Conservation (phyloP, 2,888 invertebrate species). For the Orthosia incerta region DNA sequence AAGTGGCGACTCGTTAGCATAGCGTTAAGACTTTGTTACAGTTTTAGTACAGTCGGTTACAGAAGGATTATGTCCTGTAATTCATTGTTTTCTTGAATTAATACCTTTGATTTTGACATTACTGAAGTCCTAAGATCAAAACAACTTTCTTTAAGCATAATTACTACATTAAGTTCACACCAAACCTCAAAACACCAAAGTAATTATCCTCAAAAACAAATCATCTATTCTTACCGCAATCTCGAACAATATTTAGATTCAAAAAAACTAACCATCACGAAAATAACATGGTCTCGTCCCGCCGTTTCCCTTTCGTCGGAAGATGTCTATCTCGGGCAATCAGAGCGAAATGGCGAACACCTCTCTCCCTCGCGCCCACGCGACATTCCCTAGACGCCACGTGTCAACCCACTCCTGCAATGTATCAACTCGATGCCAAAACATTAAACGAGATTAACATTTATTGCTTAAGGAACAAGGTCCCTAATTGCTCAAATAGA, state of each 20-base stretch:
- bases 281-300: conserved; percentile 81
- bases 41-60: conserved; percentile 27
- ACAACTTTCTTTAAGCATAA: background rate
- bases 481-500: conserved; percentile 77
- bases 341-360: conserved; percentile 75
- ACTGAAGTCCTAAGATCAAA: conserved; percentile 6
- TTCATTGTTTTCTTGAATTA: background rate
- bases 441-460: conserved; percentile 80
- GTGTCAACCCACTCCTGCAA: conserved; percentile 81
- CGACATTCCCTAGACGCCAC: conserved; percentile 83
- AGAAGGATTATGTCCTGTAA: background rate
- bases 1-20: conserved; percentile 60
- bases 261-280: conserved; percentile 78
- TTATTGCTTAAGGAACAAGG: conserved; percentile 79
- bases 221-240: conserved; percentile 63
- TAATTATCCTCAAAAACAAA: conserved; percentile 46
- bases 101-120: background rate
- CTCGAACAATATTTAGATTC: conserved; percentile 67
- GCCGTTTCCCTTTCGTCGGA: conserved; percentile 85
- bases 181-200: conserved; percentile 27
- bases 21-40: conserved; percentile 47
- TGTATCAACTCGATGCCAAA: conserved; percentile 79
- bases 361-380: conserved; percentile 77
- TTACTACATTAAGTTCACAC: conserved; percentile 16
- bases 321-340: conserved; percentile 84